A percentile compares a stretch with the other conserved stretches of the same genome.
Evolutionary conservation across 2,888 invertebrate species (phyloP).

Genomic region (Callosobruchus maculatus): DNA sequence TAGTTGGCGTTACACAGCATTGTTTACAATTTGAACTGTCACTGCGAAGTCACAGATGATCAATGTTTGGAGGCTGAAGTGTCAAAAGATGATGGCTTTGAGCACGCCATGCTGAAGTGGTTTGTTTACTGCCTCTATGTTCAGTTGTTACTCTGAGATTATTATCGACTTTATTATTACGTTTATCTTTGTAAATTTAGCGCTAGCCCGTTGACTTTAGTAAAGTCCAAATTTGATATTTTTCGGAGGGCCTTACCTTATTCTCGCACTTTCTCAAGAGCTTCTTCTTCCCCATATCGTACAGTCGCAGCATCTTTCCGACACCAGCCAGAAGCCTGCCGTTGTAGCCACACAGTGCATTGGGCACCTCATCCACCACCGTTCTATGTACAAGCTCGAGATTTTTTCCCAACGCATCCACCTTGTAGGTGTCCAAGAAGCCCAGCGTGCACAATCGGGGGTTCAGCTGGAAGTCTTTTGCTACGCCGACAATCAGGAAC

Average conservation of each 20-base stretch:
- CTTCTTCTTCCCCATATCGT: slow-evolving; percentile 96
- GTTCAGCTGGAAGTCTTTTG: slow-evolving; percentile 78
- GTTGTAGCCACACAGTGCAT: slow-evolving; percentile 86
- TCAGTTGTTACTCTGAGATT: too few relatives aligned
- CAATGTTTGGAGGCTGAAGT: too few relatives aligned
- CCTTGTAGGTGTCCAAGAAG: slow-evolving; percentile 78
- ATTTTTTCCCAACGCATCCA: slow-evolving; percentile 72
- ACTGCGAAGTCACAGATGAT: too few relatives aligned
- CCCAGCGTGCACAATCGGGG: slow-evolving; percentile 81
- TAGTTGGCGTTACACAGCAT: too few relatives aligned
- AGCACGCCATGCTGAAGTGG: too few relatives aligned
- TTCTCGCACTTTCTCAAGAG: slow-evolving; percentile 97
- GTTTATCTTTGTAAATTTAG: too few relatives aligned
- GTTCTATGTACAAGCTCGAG: slow-evolving; percentile 94
- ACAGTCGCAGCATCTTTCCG: slow-evolving; percentile 86
- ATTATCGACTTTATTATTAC: too few relatives aligned
- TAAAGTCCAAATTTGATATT: neutral
- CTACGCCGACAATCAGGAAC: slow-evolving; percentile 74
- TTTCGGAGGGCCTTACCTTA: slow-evolving; percentile 52
- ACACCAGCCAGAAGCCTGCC: slow-evolving; percentile 90
- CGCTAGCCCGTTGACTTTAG: too few relatives aligned
- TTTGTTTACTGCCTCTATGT: too few relatives aligned
- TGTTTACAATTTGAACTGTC: too few relatives aligned
- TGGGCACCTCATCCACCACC: slow-evolving; percentile 75
- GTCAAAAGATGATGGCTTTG: too few relatives aligned